phyloP scores from a whole-genome alignment of 2,113 vertebrate species.

The Macquaria australasica region DNA sequence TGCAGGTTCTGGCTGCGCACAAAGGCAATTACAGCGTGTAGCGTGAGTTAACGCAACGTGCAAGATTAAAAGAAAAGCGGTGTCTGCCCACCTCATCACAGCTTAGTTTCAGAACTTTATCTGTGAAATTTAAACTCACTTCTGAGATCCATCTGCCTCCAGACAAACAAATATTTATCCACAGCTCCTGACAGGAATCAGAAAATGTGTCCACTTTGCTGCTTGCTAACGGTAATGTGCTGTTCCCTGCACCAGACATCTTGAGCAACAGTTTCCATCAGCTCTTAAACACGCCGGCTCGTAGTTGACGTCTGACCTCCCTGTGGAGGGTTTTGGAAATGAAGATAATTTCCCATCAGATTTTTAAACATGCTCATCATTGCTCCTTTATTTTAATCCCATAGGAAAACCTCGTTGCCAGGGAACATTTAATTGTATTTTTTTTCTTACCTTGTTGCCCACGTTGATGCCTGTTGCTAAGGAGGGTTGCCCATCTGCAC shows the following conservation, averaged over 20 bases:
- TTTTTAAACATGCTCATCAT: slow-evolving; percentile 17
- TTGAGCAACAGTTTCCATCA: neutral
- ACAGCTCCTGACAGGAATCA: neutral
- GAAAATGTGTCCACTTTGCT: neutral
- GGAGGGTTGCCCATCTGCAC: slow-evolving; percentile 61
- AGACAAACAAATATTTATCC: neutral
- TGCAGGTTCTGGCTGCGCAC: too few relatives aligned
- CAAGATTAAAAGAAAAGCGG: too few relatives aligned
- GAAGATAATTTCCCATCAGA: slow-evolving; percentile 16
- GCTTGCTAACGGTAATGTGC: neutral
- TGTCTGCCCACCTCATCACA: too few relatives aligned
- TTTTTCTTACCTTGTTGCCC: slow-evolving; percentile 37
- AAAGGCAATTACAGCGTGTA: too few relatives aligned
- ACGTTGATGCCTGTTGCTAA: slow-evolving; percentile 70
- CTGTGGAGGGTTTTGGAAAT: neutral
- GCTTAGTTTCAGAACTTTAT: too few relatives aligned
- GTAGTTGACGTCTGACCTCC: slow-evolving; percentile 39
- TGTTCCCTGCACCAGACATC: too few relatives aligned
- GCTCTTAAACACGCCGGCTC: neutral
- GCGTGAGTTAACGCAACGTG: too few relatives aligned
- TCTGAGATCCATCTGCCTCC: too few relatives aligned
- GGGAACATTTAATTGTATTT: slow-evolving; percentile 37
- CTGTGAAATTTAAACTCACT: too few relatives aligned
- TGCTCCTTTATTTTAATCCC: slow-evolving; percentile 38
- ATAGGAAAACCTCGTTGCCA: slow-evolving; percentile 60